Base-by-base conservation (phyloP, 2,888 invertebrate species). In the Apamea monoglypha region DNA sequence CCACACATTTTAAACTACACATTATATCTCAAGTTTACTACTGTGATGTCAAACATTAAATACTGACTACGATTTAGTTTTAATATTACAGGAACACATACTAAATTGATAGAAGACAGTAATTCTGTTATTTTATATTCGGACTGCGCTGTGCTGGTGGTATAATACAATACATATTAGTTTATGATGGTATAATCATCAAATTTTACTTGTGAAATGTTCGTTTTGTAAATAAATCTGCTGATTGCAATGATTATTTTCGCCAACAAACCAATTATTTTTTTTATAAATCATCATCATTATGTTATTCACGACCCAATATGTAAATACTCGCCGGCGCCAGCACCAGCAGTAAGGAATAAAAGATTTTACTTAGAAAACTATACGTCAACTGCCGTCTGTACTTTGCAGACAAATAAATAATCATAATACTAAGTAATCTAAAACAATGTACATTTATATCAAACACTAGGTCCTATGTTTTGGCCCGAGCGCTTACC, bases 391-490 rank as follows among this genome's bases (percentile, higher is more conserved):
- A 61, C 50, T 44, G 50, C 10, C 6, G 29, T 40, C 40, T 63
- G 21, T 56, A 29, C 18, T 47, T 16, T 36, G 44, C 53, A 29
- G 40, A 63, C 61, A 29, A 44, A n/a, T 56, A 18, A 66, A 66
- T 29, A 29, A 59, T 64, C 14, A 16, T 25, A 56, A 40, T 56
- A 59, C 32, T 59, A n/a, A 66, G n/a, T 29, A 25, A 59, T 63
- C 8, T 70, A 67, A 53, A 71, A 78, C 10, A 67, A 36, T 79
- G 67, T 81, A 71, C 53, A 84, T 61, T 36, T 36, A 79, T 71
- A 84, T 79, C 16, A 79, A 83, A 81, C 40, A 78, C 56, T 47
- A 56, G 36, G 44, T 66, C 44, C 29, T 83, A 47, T 21, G 61
- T 47, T 68, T 78, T 56, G 36, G 56, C 21, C 32, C 6, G 21